Conservation (phyloP, 2,888 invertebrate genomes). For the Melieria picta region DNA sequence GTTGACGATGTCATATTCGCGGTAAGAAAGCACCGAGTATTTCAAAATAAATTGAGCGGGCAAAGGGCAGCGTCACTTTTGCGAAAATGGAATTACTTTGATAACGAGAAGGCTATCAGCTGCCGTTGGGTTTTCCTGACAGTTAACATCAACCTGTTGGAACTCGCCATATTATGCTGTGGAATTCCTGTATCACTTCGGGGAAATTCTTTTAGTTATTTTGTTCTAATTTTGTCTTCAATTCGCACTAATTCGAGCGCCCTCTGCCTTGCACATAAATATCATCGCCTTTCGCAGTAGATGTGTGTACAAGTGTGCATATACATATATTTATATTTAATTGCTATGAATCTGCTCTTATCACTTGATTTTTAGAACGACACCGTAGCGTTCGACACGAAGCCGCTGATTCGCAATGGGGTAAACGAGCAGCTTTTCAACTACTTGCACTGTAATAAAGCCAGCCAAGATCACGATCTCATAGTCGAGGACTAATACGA, state of each 20-base stretch:
- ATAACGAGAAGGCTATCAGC: constrained; percentile 41
- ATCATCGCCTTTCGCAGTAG: too few species aligned
- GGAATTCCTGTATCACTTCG: too few species aligned
- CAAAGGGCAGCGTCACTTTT: constrained; percentile 43
- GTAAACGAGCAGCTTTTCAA: constrained; percentile 41
- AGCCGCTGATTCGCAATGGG: constrained; percentile 43
- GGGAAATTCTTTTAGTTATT: too few species aligned
- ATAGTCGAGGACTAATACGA: too few species aligned
- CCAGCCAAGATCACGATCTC: constrained; percentile 38
- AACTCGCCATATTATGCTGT: too few species aligned
- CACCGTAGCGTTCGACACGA: constrained; percentile 39
- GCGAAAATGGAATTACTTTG: constrained; percentile 41
- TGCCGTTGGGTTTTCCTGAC: neutral
- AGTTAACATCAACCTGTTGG: too few species aligned
- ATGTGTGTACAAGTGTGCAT: too few species aligned
- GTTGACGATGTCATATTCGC: constrained; percentile 44
- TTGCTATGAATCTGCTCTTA: neutral
- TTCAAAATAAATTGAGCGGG: constrained; percentile 24
- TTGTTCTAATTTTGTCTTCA: too few species aligned
- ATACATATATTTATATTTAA: too few species aligned
- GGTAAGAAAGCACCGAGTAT: constrained; percentile 39
- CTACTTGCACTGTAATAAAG: constrained; percentile 41
- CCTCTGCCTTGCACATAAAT: too few species aligned
- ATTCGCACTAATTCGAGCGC: too few species aligned
- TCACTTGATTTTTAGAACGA: constrained; percentile 43